Conservation (phyloP, 1,140 invertebrate species). For the Scaptomyza hsui region DNA sequence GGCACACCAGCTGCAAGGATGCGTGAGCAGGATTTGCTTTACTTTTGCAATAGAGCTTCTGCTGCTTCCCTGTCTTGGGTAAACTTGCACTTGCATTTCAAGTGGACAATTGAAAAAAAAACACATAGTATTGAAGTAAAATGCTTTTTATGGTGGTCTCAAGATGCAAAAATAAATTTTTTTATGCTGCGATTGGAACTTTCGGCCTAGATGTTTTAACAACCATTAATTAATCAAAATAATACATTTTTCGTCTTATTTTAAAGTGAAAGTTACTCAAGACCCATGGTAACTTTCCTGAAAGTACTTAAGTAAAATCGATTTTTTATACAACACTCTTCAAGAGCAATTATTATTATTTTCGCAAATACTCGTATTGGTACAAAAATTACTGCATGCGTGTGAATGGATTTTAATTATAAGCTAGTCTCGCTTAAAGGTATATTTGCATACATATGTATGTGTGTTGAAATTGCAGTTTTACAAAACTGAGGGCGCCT, state of each 20-base stretch:
- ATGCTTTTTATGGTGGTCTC: no score
- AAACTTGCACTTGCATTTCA: slow-evolving; percentile 34
- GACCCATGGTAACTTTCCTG: no score
- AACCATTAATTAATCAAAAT: no score
- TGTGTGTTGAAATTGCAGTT: slow-evolving; percentile 42
- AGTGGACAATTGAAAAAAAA: slow-evolving; percentile 22
- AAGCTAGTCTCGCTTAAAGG: slow-evolving; percentile 7
- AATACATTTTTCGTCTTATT: no score
- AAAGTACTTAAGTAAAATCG: slow-evolving; percentile 1
- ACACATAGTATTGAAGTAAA: neutral
- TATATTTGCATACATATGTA: neutral
- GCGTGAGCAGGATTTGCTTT: slow-evolving; percentile 45
- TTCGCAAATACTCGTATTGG: slow-evolving; percentile 1
- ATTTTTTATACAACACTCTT: neutral
- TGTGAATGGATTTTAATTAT: slow-evolving; percentile 42
- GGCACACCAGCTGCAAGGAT: slow-evolving; percentile 51
- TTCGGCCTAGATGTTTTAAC: no score
- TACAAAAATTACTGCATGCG: slow-evolving; percentile 14
- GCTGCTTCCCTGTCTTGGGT: slow-evolving; percentile 11
- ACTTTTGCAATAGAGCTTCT: neutral
- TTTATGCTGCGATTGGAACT: no score
- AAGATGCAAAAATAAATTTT: no score
- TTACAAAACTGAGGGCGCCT: slow-evolving; percentile 39
- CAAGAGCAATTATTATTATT: slow-evolving; percentile 17
- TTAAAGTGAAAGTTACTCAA: no score